Conservation (phyloP, 1,140 invertebrate species). For the Sinonovacula constricta region DNA sequence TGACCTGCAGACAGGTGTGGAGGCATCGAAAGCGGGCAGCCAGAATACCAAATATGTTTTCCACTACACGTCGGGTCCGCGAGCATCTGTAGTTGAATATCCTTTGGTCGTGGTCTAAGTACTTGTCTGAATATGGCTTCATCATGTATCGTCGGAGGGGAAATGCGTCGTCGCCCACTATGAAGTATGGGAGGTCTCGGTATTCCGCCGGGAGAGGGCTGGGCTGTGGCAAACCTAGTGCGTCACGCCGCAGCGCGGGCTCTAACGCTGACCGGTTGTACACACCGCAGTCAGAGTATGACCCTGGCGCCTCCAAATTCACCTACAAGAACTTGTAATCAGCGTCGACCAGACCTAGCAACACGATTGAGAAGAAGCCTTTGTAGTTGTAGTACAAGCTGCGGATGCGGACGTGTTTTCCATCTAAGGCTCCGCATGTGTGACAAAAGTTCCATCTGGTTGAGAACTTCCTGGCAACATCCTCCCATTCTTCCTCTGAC, state of each 20-base stretch:
- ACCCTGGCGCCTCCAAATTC: slow-evolving; percentile 48
- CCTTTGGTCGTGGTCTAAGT: slow-evolving; percentile 59
- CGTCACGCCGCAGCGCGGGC: slow-evolving; percentile 41
- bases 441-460: slow-evolving; percentile 46
- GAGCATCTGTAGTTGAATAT: slow-evolving; percentile 78
- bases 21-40: neutral
- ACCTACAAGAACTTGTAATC: slow-evolving; percentile 75
- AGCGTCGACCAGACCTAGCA: slow-evolving; percentile 73
- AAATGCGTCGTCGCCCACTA: slow-evolving; percentile 70
- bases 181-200: slow-evolving; percentile 47
- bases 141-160: slow-evolving; percentile 55
- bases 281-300: slow-evolving; percentile 40
- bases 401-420: slow-evolving; percentile 77
- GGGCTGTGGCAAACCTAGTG: slow-evolving; percentile 55
- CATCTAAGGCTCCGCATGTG: slow-evolving; percentile 66
- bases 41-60: slow-evolving; percentile 75
- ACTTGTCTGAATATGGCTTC: slow-evolving; percentile 64
- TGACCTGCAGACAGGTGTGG: neutral
- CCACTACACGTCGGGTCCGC: slow-evolving; percentile 67
- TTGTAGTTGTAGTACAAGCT: slow-evolving; percentile 75
- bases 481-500: slow-evolving; percentile 27
- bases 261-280: slow-evolving; percentile 29
- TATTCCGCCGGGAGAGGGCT: slow-evolving; percentile 44
- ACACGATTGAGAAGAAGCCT: too few relatives aligned
- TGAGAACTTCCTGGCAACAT: too few relatives aligned